These are phyloP conservation scores for Phocides pigmalion DNA, from an alignment of 1,140 invertebrate genomes.

Conservation along the genomic window DNA sequence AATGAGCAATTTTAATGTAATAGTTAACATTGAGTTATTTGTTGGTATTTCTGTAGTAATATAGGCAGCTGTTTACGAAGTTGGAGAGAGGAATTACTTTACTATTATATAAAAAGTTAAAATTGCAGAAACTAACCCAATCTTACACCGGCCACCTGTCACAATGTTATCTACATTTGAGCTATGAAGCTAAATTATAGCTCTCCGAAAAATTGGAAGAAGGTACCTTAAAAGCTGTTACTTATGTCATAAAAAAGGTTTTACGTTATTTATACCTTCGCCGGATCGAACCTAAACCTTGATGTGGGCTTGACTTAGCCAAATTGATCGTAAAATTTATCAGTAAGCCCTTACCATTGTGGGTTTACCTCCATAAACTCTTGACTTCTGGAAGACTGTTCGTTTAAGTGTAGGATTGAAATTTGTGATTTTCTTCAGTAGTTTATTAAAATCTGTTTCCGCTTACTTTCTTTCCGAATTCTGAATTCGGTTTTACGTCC, in stretches of 20 bases:
- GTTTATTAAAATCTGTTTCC: no score
- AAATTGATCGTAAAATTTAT: conserved; percentile 32
- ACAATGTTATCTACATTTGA: conserved; percentile 3
- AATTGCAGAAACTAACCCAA: no score
- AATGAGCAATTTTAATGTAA: no score
- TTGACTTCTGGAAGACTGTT: conserved; percentile 16
- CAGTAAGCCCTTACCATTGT: conserved; percentile 16
- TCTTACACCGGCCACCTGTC: conserved; percentile 17
- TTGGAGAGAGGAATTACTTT: no score
- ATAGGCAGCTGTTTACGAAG: no score
- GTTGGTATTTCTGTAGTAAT: no score
- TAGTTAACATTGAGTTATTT: no score
- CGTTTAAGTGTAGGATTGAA: conserved; percentile 4
- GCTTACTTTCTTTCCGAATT: no score
- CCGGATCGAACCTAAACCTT: conserved; percentile 13
- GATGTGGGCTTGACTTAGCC: conserved; percentile 19
- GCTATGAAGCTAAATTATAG: conserved; percentile 21
- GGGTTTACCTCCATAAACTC: conserved; percentile 25
- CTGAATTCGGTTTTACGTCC: no score
- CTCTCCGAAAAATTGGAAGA: conserved; percentile 16
- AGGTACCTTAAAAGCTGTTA: conserved; percentile 15
- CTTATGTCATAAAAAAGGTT: conserved; percentile 20
- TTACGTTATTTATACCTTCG: conserved; percentile 20
- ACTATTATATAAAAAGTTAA: no score
- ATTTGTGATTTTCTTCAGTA: neutral